phyloP scores from a whole-genome alignment of 2,888 invertebrate species.

The Rhorus exstirpatorius region DNA sequence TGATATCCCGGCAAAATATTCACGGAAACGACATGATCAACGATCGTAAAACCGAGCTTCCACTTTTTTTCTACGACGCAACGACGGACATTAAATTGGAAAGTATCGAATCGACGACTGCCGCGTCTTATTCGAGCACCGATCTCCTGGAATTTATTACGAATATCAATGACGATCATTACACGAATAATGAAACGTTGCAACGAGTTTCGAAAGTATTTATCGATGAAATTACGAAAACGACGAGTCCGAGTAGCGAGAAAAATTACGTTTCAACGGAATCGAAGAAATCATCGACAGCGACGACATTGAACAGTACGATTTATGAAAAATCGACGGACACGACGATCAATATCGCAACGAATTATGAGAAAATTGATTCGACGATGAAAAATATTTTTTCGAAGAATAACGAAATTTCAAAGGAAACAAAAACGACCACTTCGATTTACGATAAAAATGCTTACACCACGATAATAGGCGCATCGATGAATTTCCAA shows the following conservation, averaged over 20 bases:
- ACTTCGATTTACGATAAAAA: not conserved
- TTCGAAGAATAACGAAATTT: not conserved
- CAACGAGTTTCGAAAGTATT: not conserved
- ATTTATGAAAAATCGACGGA: conserved; percentile 5
- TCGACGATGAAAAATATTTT: conserved; percentile 3
- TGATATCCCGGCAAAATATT: conserved; percentile 22
- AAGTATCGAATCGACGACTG: conserved; percentile 30
- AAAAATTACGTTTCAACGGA: not conserved
- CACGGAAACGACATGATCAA: not conserved
- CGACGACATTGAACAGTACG: not conserved
- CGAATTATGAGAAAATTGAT: not conserved
- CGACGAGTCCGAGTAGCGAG: not conserved
- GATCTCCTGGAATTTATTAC: not conserved
- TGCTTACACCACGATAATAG: not conserved
- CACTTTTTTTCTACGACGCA: conserved; percentile 14
- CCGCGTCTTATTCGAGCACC: not conserved
- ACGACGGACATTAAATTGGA: conserved; percentile 11
- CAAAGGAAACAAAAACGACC: conserved; percentile 5
- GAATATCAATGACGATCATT: not conserved
- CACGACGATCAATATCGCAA: not conserved
- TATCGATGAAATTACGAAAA: not conserved
- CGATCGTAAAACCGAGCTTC: conserved; percentile 2
- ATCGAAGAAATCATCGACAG: conserved; percentile 8
- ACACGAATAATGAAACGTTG: conserved; percentile 1
- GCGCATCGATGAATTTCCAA: conserved; percentile 9